phyloP scores from a whole-genome alignment of 2,888 invertebrate species.

The Cepaea hortensis region DNA sequence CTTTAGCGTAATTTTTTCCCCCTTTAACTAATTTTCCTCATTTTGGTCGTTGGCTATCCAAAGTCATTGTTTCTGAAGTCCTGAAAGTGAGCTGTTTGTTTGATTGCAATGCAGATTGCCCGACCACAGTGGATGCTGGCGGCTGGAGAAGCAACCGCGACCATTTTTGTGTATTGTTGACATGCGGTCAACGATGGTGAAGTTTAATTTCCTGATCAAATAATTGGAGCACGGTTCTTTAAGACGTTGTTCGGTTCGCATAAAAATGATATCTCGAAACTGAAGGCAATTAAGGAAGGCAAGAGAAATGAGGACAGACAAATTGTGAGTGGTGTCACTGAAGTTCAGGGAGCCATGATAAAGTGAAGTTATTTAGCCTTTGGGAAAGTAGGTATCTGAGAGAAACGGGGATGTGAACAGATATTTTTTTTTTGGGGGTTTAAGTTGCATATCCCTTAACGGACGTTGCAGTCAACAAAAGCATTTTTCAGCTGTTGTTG shows the following conservation, averaged over 20 bases:
- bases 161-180: constrained; percentile 24
- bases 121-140: neutral
- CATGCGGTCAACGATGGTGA: constrained; percentile 38
- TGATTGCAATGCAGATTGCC: constrained; percentile 44
- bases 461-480: no score
- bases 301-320: constrained; percentile 15
- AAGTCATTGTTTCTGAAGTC: constrained; percentile 18
- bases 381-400: neutral
- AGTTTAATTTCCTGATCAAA: constrained; percentile 45
- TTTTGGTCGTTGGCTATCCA: constrained; percentile 8
- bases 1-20: neutral
- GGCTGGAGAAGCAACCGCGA: neutral
- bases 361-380: neutral
- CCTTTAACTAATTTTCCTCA: constrained; percentile 12
- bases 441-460: no score
- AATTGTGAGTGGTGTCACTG: constrained; percentile 11
- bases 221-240: constrained; percentile 25
- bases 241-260: constrained; percentile 35
- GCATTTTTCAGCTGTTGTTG: no score
- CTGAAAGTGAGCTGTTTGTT: constrained; percentile 41
- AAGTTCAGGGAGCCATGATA: neutral
- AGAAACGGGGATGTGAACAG: no score
- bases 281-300: constrained; percentile 30
- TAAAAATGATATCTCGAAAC: constrained; percentile 41
- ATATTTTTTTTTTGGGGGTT: no score